Conservation (phyloP, 2,113 vertebrate species). For the Nesogale talazaci region DNA sequence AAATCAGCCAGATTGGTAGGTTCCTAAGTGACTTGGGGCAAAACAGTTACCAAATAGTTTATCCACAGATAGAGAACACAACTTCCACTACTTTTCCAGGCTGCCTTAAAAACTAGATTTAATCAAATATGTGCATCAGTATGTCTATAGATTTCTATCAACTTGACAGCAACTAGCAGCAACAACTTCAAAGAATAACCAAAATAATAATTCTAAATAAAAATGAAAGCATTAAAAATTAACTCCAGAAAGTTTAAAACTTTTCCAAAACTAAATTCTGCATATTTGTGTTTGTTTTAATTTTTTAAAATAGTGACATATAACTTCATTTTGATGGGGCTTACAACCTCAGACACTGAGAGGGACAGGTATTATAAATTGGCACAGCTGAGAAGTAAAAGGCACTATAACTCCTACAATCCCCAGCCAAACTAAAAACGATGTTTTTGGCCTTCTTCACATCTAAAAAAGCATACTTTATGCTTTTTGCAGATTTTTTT, state of each 20-base stretch:
- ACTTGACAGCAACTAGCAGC: background rate
- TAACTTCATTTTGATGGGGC: constrained; percentile 12
- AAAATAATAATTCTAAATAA: background rate
- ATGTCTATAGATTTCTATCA: background rate
- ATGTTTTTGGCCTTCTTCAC: background rate
- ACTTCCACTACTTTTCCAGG: background rate
- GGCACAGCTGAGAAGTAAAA: background rate
- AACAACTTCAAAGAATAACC: background rate
- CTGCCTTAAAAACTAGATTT: background rate
- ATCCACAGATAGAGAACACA: background rate
- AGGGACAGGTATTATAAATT: background rate
- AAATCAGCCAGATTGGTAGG: background rate
- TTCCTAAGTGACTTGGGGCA: background rate
- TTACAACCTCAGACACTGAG: background rate
- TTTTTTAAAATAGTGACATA: background rate
- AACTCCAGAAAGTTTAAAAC: background rate
- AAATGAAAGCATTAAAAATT: constrained; percentile 7
- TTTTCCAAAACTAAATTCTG: background rate
- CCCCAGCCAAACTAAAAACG: background rate
- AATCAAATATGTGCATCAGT: background rate
- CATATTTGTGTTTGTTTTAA: background rate
- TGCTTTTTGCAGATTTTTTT: background rate
- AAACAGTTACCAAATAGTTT: background rate
- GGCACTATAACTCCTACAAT: background rate
- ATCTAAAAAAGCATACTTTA: background rate